Evolutionary conservation across 1,140 invertebrate genomes (phyloP), one percentile per base, ranked within the genome.

Genomic region (Temnothorax curvispinosus): DNA sequence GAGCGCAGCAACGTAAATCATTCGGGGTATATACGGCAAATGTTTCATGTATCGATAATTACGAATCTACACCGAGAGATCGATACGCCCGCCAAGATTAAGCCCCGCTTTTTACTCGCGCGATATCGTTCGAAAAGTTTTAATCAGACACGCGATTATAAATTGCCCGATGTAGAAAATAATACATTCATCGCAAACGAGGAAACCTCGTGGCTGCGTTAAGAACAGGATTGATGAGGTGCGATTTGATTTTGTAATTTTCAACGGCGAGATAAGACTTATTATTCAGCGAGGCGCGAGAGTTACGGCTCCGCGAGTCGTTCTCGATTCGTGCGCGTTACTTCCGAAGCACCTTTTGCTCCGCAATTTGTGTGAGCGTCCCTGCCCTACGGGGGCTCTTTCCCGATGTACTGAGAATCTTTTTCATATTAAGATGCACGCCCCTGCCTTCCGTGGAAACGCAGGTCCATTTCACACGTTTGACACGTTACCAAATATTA

Each of bases 1-100:
- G 75, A 90, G 89, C 69, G 69, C 18, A 41, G 50, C 50, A 64
- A 82, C 72, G 86, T 92, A 92, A 93, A 92, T 92, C 82, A 88
- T 71, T 32, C 18, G 44, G 44, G 11, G 56, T 7, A 27, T 7
- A 27, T 27, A 27, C 58, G 8, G 50, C 35, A 74, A 35, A 58
- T 8, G 81, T 64, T 21, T 32, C 47, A 21, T 52, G 47, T 64
- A 62, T 71, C 38, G 85, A 74, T 90, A 87, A 90, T 90, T 90
- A 89, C 86, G 80, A 87, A 89, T 87, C 64, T 18, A 15, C 27
- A 64, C 3, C 11, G 65, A 44, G 69, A 35, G 80, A 88, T 80
- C 65, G 54, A 41, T 35, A 11, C 41, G 72, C n/a, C 9, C 13
- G 50, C n/a, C 9, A 67, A 13, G 13, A 21, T 5, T 21, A 11